Evolutionary conservation across 1,140 invertebrate species (phyloP).

Genomic region (Panagrolaimus sp.): DNA sequence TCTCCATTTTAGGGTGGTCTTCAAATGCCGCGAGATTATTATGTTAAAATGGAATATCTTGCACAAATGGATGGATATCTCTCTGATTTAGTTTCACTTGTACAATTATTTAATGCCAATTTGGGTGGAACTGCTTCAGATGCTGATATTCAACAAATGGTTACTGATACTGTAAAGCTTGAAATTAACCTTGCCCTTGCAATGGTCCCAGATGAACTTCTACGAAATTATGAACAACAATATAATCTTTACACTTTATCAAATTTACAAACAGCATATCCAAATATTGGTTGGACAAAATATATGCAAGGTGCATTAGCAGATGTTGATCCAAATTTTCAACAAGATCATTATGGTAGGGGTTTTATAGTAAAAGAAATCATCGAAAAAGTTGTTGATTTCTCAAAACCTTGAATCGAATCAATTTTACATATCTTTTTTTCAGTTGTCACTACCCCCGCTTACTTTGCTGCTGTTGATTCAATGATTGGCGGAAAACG

Average conservation of each 20-base stretch:
- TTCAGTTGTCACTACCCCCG: constrained; percentile 34
- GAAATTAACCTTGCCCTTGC: constrained; percentile 40
- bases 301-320: constrained; percentile 24
- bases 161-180: constrained; percentile 29
- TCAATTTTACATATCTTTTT: too few species aligned
- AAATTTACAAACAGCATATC: constrained; percentile 24
- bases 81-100: constrained; percentile 11
- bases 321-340: constrained; percentile 10
- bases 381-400: too few species aligned
- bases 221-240: constrained; percentile 44
- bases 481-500: constrained; percentile 25
- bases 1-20: constrained; percentile 30
- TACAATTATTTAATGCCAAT: constrained; percentile 15
- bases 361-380: too few species aligned
- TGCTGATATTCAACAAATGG: constrained; percentile 10
- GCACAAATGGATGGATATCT: constrained; percentile 28
- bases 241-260: constrained; percentile 39
- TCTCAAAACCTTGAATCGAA: too few species aligned
- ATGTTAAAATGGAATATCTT: constrained; percentile 38
- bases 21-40: constrained; percentile 33
- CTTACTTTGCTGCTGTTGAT: constrained; percentile 35
- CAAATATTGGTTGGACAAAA: constrained; percentile 29
- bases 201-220: constrained; percentile 40
- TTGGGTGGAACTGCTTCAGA: constrained; percentile 6
- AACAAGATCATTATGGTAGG: constrained; percentile 25